Base-by-base conservation (phyloP, 2,888 invertebrate species). In the Latrodectus elegans region DNA sequence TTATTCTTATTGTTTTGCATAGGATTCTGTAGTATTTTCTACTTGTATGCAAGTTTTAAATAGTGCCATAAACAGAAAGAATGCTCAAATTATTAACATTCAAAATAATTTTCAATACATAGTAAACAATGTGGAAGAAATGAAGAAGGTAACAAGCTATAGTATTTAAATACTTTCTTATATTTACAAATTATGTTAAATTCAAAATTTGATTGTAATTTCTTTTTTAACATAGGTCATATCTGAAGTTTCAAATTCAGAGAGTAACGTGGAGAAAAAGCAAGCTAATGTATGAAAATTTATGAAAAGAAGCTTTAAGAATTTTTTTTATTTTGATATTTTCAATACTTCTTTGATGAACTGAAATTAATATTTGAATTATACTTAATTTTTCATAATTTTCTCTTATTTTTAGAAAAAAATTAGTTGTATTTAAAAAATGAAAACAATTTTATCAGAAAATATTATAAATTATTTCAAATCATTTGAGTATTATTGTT, bases 21-120 rank as follows among this genome's bases (percentile, higher is more conserved):
- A 84, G 84, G 38, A 38, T 52, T 84, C 84, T 14, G 22, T 77
- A 0, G 64, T 84, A 9, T 38, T 38, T 52, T 17, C 77, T 60
- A 84, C 77, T 12, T 84, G 84, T 65, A 77, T 64, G n/a, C n/a
- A 65, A 22, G 11, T 84, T 52, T 65, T 84, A 52, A 72, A 71
- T 22, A 51, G 65, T 38, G 15, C 9, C 49, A 52, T 77, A 15
- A 77, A 77, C 14, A 64, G 15, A 15, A 71, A 51, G 17, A 15
- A 65, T 38, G 8, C 17, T 14, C 77, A 84, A 72, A 84, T 84
- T 2, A 65, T 76, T 12, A 38, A 65, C 51, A 52, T 10, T 4
- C 9, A 52, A n/a, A 17, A 72, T 52, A 72, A 52, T 72, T 6
- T 11, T 52, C 11, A 72, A 72, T 17, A 17, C 4, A 4, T 17